Evolutionary conservation across 2,888 invertebrate species (phyloP).

Genomic region (Magallana nippona): DNA sequence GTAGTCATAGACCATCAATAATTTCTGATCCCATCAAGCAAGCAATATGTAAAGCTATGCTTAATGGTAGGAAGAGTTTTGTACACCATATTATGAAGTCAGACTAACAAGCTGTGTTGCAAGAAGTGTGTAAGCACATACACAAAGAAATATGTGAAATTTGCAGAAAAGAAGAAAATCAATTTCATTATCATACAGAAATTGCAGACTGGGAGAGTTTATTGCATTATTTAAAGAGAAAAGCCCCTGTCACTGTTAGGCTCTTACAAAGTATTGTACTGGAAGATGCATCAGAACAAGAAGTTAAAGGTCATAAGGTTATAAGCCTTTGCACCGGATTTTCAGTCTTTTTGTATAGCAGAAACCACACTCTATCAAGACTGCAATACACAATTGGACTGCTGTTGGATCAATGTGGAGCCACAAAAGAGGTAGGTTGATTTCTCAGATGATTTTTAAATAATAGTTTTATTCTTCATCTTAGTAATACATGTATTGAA

Average conservation of each 20-base stretch:
- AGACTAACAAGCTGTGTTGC: not conserved
- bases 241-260: not conserved
- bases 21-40: constrained; percentile 9
- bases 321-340: not conserved
- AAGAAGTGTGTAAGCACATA: constrained; percentile 8
- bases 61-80: not conserved
- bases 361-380: too few relatives aligned
- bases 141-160: constrained; percentile 13
- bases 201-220: constrained; percentile 12
- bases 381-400: too few relatives aligned
- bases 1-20: constrained; percentile 1
- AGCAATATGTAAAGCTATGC: constrained; percentile 6
- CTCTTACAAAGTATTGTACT: not conserved
- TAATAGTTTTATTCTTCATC: too few relatives aligned
- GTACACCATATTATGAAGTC: not conserved
- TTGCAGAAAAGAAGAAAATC: constrained; percentile 10
- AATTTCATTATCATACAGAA: not conserved
- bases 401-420: too few relatives aligned
- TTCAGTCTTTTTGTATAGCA: not conserved
- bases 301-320: not conserved
- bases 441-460: too few relatives aligned
- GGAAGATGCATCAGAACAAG: not conserved
- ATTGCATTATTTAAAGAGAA: not conserved
- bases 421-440: too few relatives aligned
- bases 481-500: too few relatives aligned